These are phyloP conservation scores for Irena cyanogastra DNA, from an alignment of 2,113 vertebrate genomes.

Conservation along the genomic window DNA sequence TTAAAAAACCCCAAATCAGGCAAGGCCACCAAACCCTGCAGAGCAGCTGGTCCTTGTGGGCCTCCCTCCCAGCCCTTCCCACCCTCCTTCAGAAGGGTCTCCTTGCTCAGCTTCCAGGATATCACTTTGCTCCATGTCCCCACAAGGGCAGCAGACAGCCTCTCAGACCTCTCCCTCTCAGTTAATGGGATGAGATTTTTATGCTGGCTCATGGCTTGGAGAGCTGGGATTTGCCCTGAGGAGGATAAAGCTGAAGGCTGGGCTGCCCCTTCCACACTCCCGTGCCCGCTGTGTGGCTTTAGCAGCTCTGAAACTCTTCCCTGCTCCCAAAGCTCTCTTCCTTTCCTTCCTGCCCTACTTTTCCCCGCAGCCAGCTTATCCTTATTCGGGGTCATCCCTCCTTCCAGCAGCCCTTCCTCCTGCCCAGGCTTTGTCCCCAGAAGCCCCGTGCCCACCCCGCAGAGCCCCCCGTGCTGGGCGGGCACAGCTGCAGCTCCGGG, in stretches of 20 bases:
- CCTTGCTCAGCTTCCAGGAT: not conserved
- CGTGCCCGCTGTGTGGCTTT: not conserved
- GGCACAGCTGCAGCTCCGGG: not conserved
- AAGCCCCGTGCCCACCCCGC: not conserved
- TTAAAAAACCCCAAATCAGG: not conserved
- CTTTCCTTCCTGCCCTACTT: not conserved
- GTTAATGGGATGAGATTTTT: not conserved
- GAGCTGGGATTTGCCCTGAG: not conserved
- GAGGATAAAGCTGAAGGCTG: not conserved
- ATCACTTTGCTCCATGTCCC: accelerated
- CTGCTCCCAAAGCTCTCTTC: not conserved
- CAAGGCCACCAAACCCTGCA: not conserved
- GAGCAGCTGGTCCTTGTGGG: not conserved
- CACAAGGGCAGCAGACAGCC: not conserved
- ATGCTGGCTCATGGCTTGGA: accelerated
- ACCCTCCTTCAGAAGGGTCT: not conserved
- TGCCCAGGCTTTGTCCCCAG: not conserved
- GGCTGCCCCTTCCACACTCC: not conserved
- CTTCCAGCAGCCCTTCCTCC: not conserved
- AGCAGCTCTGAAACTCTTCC: not conserved
- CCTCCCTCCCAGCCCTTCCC: not conserved
- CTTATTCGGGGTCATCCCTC: not conserved
- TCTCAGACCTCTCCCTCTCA: no score
- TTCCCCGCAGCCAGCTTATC: not conserved
- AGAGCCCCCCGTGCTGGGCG: not conserved